Base-by-base conservation (phyloP, 1,140 invertebrate species). In the Chlorops oryzae region DNA sequence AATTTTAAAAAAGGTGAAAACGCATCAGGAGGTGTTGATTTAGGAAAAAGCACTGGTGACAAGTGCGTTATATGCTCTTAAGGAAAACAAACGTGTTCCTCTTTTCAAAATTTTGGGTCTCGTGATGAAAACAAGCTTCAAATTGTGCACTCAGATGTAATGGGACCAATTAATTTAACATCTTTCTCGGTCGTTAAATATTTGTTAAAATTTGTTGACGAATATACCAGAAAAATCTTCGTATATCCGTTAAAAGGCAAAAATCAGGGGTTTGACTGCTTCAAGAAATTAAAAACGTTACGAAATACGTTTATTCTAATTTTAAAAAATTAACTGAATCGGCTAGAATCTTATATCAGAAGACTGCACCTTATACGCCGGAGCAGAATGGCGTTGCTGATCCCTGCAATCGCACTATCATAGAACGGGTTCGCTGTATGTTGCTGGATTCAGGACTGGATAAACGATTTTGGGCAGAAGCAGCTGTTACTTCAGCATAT, bases 401-500 rank as follows among this genome's bases (percentile, higher is more conserved):
- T 51, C 13, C 61, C 25, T 47, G 51, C 38, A 58, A 59, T 41
- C 41, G 64, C 40, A 65, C 65, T 24, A 52, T 65, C 23, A 32
- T 61, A 17, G 63, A 68, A 45, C 43, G 47, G 22, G 52, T 52
- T 7, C 55, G 60, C 20, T 51, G 51, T 24, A 65, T 75, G 64
- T 42, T 77, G 17, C 38, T 55, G n/a, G 70, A 71, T 39, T 57
- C 65, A 28, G 55, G 63, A 3, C 50, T 76, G 32, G 18, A 41
- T 5, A 63, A 65, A 17, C 51, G 47, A n/a, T 74, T 64, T 55
- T 78, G 75, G 76, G 73, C 67, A 10, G 76, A 77, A 56, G 70
- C 74, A 2, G 48, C 67, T 3, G 51, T 56, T 5, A 73, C 65
- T 7, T 70, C 74, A 6, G 60, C 62, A 9, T 75, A 75, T 51